Percentiles rank a stretch among this genome's conserved stretches.
Conservation (phyloP, 2,113 vertebrate genomes). For the Thoracochromis brauschi region DNA sequence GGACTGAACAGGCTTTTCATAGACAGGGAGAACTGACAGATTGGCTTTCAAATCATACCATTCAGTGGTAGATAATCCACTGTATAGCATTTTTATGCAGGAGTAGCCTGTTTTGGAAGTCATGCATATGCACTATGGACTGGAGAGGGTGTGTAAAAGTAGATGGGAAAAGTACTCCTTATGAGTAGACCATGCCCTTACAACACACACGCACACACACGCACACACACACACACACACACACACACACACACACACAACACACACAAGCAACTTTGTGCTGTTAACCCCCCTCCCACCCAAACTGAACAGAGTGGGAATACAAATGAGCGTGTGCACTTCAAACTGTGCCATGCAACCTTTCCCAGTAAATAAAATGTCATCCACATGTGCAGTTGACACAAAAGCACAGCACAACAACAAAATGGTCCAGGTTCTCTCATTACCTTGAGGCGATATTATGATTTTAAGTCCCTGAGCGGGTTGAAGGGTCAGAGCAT, state of each 20-base stretch:
- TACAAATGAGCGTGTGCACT: slow-evolving; percentile 33
- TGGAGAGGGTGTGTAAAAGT: slow-evolving; percentile 24
- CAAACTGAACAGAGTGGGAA: slow-evolving; percentile 22
- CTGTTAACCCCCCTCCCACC: neutral
- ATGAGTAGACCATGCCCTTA: neutral
- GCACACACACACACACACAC: neutral
- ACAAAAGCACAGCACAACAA: slow-evolving; percentile 1
- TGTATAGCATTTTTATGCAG: slow-evolving; percentile 50
- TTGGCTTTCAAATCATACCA: slow-evolving; percentile 59
- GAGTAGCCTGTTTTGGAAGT: slow-evolving; percentile 29
- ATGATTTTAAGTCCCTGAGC: slow-evolving; percentile 24
- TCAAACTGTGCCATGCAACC: slow-evolving; percentile 8
- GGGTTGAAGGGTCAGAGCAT: slow-evolving; percentile 42
- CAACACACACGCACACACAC: neutral
- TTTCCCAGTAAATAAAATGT: slow-evolving; percentile 44
- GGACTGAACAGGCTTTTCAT: slow-evolving; percentile 57
- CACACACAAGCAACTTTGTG: neutral
- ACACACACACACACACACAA: neutral
- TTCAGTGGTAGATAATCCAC: slow-evolving; percentile 60
- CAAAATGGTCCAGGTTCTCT: slow-evolving; percentile 23
- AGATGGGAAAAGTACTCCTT: neutral
- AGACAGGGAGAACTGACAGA: slow-evolving; percentile 61
- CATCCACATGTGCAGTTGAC: slow-evolving; percentile 27
- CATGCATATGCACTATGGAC: slow-evolving; percentile 33
- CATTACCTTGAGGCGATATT: slow-evolving; percentile 24